Conservation (phyloP, 2,888 invertebrate species). For the Pyralis farinalis region DNA sequence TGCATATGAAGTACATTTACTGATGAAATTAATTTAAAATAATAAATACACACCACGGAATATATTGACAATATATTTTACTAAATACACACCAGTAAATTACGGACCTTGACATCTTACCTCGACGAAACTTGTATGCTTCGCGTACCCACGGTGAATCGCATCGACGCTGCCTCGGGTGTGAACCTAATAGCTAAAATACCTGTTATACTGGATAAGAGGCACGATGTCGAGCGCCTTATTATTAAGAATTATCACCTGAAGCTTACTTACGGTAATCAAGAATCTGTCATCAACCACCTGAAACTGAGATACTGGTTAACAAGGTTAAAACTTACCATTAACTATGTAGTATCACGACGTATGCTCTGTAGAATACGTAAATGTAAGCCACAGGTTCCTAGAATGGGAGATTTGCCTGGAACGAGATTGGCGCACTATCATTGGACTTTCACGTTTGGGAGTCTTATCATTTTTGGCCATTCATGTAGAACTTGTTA, state of each 20-base stretch:
- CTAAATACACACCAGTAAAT: too few species aligned
- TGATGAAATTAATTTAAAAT: too few species aligned
- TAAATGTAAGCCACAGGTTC: slow-evolving; percentile 14
- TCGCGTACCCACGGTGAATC: too few species aligned
- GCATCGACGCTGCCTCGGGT: background rate
- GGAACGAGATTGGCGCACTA: slow-evolving; percentile 19
- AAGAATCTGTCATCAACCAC: slow-evolving; percentile 14
- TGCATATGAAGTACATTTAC: too few species aligned
- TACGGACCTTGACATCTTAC: too few species aligned
- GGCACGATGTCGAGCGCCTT: slow-evolving; percentile 1
- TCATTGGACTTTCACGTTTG: slow-evolving; percentile 20
- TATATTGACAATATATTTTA: too few species aligned
- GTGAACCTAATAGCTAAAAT: background rate
- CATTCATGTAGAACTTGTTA: too few species aligned
- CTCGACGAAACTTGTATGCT: too few species aligned
- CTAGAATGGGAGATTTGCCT: slow-evolving; percentile 25
- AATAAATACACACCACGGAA: too few species aligned
- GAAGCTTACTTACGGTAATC: slow-evolving; percentile 9
- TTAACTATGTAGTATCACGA: slow-evolving; percentile 15
- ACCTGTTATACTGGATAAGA: slow-evolving; percentile 13
- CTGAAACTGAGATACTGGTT: slow-evolving; percentile 17
- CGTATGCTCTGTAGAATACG: slow-evolving; percentile 21
- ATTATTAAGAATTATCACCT: slow-evolving; percentile 12
- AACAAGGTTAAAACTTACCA: slow-evolving; percentile 17
- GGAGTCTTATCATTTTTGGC: too few species aligned